Conservation (phyloP, 2,888 invertebrate genomes). For the Listrodromus nycthemerus region DNA sequence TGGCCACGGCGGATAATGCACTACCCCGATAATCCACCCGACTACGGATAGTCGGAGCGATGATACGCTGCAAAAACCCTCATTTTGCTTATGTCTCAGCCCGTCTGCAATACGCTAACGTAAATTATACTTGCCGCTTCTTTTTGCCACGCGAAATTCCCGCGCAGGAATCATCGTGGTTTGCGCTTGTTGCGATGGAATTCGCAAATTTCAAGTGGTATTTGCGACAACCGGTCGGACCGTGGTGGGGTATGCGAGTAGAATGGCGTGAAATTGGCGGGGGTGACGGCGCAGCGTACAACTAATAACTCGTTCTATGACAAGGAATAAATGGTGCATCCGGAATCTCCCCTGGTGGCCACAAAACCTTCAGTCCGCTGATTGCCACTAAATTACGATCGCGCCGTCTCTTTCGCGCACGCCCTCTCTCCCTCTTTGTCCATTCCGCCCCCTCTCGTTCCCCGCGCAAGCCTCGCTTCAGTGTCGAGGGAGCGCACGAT, state of each 20-base stretch:
- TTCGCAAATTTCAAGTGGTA: slow-evolving; percentile 25
- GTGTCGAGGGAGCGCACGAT: slow-evolving; percentile 50
- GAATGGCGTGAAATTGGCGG: slow-evolving; percentile 45
- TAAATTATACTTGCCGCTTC: not conserved
- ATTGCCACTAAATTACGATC: slow-evolving; percentile 83
- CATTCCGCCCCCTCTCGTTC: slow-evolving; percentile 60
- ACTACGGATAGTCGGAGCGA: not conserved
- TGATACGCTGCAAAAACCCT: not conserved
- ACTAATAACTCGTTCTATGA: slow-evolving; percentile 80
- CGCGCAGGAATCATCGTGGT: not conserved
- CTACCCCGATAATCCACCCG: too few relatives aligned
- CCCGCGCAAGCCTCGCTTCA: slow-evolving; percentile 41
- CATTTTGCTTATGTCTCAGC: not conserved
- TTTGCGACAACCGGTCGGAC: not conserved
- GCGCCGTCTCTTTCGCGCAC: slow-evolving; percentile 60
- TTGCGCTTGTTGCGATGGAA: slow-evolving; percentile 1
- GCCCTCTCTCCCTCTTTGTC: slow-evolving; percentile 59
- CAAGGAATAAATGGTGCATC: slow-evolving; percentile 81
- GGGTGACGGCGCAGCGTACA: slow-evolving; percentile 53
- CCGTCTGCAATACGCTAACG: not conserved
- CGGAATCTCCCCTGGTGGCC: slow-evolving; percentile 80
- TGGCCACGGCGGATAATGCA: not conserved
- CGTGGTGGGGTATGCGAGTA: not conserved
- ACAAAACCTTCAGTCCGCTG: slow-evolving; percentile 83
- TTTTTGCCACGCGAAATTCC: not conserved